Evolutionary conservation across 2,888 invertebrate species (phyloP), one percentile per base, ranked within the genome.

Genomic region (Malthinus seriepunctatus): DNA sequence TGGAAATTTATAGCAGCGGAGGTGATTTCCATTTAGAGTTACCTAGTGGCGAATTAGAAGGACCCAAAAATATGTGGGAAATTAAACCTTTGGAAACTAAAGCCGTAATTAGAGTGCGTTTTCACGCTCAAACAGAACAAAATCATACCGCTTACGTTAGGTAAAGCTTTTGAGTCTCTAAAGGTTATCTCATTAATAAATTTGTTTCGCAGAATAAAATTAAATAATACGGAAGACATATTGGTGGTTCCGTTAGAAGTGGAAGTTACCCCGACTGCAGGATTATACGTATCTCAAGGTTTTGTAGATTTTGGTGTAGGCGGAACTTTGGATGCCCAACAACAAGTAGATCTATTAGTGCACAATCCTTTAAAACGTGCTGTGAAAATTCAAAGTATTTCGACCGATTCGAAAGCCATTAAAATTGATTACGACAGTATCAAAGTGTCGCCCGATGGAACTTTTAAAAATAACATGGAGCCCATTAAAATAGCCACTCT

Each of bases 61-160:
- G 91, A 52, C 88, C 91, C 49, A 89, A 89, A 73, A 87, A 87
- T 70, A 80, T 93, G 69, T 96, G 97, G 97, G 88, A 91, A 77
- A 90, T 98, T 74, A 91, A 93, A 69, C 94, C 97, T 55, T 92
- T 89, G 79, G 86, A 90, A 75, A 86, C 91, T 42, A 93, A 93
- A 78, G 87, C 93, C 63, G 88, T 98, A 59, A 95, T 96, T 80
- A 86, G 90, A 67, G 89, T 96, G 65, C 87, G 87, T 71, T 92
- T 93, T 78, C 83, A 90, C 72, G 92, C 89, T 39, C 84, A 86
- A 67, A 82, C 84, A 66, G 89, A 89, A 73, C 89, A 88, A 72
- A 93, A 93, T 78, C 88, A 93, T 76, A 92, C 93, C 56, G 90
- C 92, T 33, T 94, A 90, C 72, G 88, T 94, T 73, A 88, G 89